These are phyloP conservation scores for Acleris holmiana DNA, from an alignment of 2,888 invertebrate genomes.

Conservation along the genomic window DNA sequence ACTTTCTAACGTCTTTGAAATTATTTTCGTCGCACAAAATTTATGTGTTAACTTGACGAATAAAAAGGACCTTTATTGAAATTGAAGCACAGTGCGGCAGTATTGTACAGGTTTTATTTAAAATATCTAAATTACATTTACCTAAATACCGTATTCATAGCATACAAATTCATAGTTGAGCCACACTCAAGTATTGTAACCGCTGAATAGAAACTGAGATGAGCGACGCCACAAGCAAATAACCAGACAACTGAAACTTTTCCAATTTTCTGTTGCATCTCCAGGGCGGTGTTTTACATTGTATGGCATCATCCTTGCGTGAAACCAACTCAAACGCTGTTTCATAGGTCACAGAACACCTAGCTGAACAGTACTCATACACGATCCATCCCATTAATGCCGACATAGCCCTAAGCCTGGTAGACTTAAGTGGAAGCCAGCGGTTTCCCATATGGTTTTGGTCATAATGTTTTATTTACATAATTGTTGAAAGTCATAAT, in stretches of 20 bases:
- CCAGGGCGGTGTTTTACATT: slow-evolving; percentile 52
- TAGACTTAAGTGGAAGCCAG: too few species aligned
- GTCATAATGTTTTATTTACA: too few species aligned
- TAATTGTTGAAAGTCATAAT: too few species aligned
- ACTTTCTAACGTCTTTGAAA: neutral
- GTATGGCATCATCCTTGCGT: slow-evolving; percentile 50
- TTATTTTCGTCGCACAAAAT: neutral
- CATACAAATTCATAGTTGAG: slow-evolving; percentile 1
- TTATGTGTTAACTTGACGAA: too few species aligned
- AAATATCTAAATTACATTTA: too few species aligned
- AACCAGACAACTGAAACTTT: slow-evolving; percentile 54
- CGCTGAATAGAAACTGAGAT: slow-evolving; percentile 30
- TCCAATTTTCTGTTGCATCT: slow-evolving; percentile 61
- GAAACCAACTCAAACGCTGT: slow-evolving; percentile 46
- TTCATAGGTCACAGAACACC: slow-evolving; percentile 21
- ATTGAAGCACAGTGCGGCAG: too few species aligned
- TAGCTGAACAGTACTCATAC: slow-evolving; percentile 12
- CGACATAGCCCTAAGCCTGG: too few species aligned
- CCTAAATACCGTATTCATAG: too few species aligned
- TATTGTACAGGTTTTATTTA: too few species aligned
- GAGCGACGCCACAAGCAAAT: slow-evolving; percentile 43
- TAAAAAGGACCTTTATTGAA: too few species aligned
- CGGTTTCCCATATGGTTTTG: too few species aligned
- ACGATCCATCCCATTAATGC: too few species aligned
- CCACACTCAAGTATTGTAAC: slow-evolving; percentile 7